These are phyloP conservation scores for Xenotilapia caudafasciata DNA, from an alignment of 2,113 vertebrate genomes.

Conservation along the genomic window DNA sequence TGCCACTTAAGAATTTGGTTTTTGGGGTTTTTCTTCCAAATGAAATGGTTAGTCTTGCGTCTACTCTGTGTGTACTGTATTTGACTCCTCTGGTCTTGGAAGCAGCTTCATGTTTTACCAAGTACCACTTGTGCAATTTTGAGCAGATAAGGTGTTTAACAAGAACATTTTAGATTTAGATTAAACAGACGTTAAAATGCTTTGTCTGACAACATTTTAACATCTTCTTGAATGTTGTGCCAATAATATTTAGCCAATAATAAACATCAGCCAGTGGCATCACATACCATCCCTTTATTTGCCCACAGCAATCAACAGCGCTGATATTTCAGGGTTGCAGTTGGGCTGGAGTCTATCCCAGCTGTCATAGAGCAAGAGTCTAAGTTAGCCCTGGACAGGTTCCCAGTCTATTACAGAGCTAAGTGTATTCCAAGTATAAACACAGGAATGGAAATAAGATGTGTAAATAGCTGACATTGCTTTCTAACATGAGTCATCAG, in stretches of 20 bases:
- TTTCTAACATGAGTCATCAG: not conserved
- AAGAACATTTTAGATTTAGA: not conserved
- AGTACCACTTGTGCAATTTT: not conserved
- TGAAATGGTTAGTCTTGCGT: not conserved
- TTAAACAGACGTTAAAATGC: not conserved
- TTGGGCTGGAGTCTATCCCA: not conserved
- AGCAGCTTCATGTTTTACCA: not conserved
- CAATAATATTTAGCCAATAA: not conserved
- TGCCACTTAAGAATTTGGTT: not conserved
- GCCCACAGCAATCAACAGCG: not conserved
- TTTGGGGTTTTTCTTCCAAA: not conserved
- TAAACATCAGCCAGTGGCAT: not conserved
- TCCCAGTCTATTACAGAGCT: not conserved
- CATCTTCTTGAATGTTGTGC: not conserved
- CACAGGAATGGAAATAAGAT: not conserved
- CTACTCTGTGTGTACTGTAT: not conserved
- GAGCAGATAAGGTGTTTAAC: not conserved
- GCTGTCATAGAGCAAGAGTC: not conserved
- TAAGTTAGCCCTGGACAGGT: not conserved
- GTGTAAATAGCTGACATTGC: not conserved
- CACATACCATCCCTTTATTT: not conserved
- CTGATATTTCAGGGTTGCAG: not conserved
- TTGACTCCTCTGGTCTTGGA: not conserved
- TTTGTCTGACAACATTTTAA: not conserved
- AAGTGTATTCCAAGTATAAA: not conserved